phyloP scores from a whole-genome alignment of 1,140 invertebrate genomes.

The Heliothis virescens region DNA sequence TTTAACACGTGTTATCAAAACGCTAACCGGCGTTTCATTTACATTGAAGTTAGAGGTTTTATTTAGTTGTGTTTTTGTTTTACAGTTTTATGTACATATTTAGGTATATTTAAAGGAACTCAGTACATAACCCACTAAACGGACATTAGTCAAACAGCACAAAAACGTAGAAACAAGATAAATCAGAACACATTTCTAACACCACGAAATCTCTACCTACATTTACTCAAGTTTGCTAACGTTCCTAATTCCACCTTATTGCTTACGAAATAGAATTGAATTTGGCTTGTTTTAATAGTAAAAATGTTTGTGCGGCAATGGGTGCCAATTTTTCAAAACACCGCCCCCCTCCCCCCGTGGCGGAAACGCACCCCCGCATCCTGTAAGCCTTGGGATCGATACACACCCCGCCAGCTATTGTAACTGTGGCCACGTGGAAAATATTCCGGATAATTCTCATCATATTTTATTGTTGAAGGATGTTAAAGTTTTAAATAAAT shows the following conservation, averaged over 20 bases:
- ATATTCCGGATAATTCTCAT: slow-evolving; percentile 45
- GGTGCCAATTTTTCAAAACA: slow-evolving; percentile 85
- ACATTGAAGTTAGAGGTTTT: neutral
- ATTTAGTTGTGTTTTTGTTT: neutral
- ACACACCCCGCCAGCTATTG: slow-evolving; percentile 71
- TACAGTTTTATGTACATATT: neutral
- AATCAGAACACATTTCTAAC: slow-evolving; percentile 60
- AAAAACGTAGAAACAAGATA: slow-evolving; percentile 53
- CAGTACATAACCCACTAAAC: neutral
- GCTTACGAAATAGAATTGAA: slow-evolving; percentile 59
- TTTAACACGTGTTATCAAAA: slow-evolving; percentile 19
- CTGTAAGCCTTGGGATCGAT: slow-evolving; percentile 81
- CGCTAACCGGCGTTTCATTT: neutral
- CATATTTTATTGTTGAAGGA: neutral
- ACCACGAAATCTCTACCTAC: slow-evolving; percentile 56
- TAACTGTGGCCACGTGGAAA: slow-evolving; percentile 63
- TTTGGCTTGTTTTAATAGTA: slow-evolving; percentile 61
- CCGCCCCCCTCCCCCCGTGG: slow-evolving; percentile 64
- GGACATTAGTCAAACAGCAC: slow-evolving; percentile 1
- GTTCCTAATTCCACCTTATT: slow-evolving; percentile 50
- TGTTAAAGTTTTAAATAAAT: neutral
- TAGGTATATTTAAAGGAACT: neutral
- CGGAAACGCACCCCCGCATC: slow-evolving; percentile 77
- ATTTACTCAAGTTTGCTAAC: slow-evolving; percentile 50
- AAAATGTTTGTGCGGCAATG: slow-evolving; percentile 69